Conservation (phyloP, 2,797 vertebrate genomes). For the Sebastes trivittatus region DNA sequence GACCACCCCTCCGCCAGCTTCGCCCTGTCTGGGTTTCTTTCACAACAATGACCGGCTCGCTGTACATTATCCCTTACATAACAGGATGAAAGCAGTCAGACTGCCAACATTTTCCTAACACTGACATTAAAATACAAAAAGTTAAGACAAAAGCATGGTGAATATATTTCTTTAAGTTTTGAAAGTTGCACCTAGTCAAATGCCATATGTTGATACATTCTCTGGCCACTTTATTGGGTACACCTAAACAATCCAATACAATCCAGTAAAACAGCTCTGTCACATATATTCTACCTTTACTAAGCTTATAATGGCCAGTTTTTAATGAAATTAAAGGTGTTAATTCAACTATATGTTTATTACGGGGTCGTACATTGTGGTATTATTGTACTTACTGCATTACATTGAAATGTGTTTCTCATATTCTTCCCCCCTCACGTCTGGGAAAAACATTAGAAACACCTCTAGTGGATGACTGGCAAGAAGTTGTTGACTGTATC, state of each 20-base stretch:
- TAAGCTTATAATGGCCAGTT: background rate
- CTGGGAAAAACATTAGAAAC: background rate
- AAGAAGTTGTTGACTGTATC: background rate
- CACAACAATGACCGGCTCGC: too few relatives aligned
- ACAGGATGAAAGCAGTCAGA: background rate
- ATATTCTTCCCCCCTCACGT: background rate
- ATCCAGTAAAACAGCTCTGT: background rate
- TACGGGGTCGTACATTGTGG: background rate
- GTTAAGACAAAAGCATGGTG: background rate
- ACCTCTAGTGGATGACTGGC: background rate
- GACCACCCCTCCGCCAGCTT: too few relatives aligned
- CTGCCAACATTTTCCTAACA: background rate
- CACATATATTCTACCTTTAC: background rate
- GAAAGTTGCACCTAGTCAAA: background rate
- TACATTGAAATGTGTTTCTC: background rate
- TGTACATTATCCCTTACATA: background rate
- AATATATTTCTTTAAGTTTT: background rate
- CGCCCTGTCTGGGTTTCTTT: too few relatives aligned
- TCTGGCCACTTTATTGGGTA: background rate
- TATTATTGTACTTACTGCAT: background rate
- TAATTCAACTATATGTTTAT: background rate
- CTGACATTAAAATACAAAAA: background rate
- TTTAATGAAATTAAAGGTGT: background rate
- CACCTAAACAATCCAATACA: background rate
- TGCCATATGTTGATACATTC: background rate